Evolutionary conservation across 2,888 invertebrate genomes (phyloP).

Genomic region (Philopedon plagiatum): DNA sequence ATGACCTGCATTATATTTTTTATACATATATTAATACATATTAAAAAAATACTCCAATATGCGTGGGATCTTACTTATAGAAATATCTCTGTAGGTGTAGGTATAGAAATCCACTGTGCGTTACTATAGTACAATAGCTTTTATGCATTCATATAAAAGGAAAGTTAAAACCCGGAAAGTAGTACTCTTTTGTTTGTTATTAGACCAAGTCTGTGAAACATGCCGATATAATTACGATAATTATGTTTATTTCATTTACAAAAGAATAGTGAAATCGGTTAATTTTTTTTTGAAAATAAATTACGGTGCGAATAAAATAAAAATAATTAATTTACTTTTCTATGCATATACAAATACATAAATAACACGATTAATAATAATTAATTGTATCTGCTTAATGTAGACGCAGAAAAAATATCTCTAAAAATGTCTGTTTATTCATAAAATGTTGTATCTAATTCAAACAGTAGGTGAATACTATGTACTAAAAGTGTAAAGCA

Average conservation of each 20-base stretch:
- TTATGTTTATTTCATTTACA: not conserved
- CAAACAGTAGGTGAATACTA: too few relatives aligned
- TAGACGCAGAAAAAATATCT: too few relatives aligned
- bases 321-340: not conserved
- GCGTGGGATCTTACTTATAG: conserved; percentile 20
- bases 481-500: too few relatives aligned
- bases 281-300: not conserved
- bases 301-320: not conserved
- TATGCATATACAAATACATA: not conserved
- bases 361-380: too few relatives aligned
- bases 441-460: too few relatives aligned
- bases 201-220: conserved; percentile 16
- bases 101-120: conserved; percentile 18
- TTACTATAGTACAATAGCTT: conserved; percentile 3
- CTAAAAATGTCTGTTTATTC: too few relatives aligned
- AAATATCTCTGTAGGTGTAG: conserved; percentile 10
- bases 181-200: conserved; percentile 21
- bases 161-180: conserved; percentile 25
- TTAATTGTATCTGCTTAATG: too few relatives aligned
- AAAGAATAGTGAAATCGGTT: conserved; percentile 15
- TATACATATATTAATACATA: not conserved
- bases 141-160: conserved; percentile 16
- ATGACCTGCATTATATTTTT: conserved; percentile 14
- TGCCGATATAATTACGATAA: conserved; percentile 15
- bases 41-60: conserved; percentile 3